Conservation (phyloP, 2,888 invertebrate species). For the Oasisia sp. region DNA sequence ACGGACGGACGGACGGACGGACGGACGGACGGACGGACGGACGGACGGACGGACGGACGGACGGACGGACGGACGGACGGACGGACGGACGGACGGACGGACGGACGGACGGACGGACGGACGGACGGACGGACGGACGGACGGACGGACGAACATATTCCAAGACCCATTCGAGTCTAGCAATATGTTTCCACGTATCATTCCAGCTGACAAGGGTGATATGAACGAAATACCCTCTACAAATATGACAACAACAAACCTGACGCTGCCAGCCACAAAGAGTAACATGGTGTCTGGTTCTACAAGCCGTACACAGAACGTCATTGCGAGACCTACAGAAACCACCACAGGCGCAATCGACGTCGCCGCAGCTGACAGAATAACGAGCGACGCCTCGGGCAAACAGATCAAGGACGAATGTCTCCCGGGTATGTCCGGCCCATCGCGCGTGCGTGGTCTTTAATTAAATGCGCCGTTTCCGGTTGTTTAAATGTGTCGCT, state of each 20-base stretch:
- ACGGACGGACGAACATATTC: no score
- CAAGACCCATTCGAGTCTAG: not conserved
- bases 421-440: not conserved
- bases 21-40: no score
- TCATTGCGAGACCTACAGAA: not conserved
- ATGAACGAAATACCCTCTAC: not conserved
- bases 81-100: no score
- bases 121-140: no score
- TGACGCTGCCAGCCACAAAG: not conserved
- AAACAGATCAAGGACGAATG: conserved; percentile 3
- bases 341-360: not conserved
- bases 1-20: no score
- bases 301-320: not conserved
- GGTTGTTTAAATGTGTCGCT: not conserved
- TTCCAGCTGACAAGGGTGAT: not conserved
- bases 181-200: not conserved
- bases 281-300: not conserved
- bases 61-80: no score
- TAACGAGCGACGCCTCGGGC: not conserved
- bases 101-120: no score
- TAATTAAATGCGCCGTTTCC: conserved; percentile 2
- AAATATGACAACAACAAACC: not conserved
- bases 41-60: no score
- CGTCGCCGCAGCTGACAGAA: not conserved
- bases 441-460: not conserved